Conservation (phyloP, 2,797 vertebrate species). For the Parauchenoglanis punctatus region DNA sequence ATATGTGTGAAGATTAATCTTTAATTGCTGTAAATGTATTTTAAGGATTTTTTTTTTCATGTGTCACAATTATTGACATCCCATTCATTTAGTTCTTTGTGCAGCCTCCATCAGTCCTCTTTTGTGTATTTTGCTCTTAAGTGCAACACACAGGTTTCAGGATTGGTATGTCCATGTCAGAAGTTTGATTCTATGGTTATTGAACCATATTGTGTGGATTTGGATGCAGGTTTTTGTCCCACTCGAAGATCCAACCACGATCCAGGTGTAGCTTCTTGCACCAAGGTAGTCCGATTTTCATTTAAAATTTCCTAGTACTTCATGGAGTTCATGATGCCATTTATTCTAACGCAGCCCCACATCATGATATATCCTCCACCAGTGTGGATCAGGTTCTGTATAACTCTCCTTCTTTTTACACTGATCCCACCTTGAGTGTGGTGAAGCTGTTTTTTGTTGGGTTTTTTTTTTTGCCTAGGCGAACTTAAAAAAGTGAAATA, state of each 20-base stretch:
- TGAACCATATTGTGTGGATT: neutral
- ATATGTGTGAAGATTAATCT: neutral
- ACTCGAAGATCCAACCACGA: neutral
- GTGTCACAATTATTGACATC: neutral
- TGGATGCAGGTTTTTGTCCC: neutral
- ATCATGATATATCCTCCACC: neutral
- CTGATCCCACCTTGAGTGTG: neutral
- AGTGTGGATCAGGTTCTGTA: neutral
- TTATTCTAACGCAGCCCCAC: neutral
- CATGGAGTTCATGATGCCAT: neutral
- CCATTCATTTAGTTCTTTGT: neutral
- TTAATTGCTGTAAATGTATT: neutral
- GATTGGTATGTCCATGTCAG: neutral
- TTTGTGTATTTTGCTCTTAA: neutral
- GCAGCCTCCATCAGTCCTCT: neutral
- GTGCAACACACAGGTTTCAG: neutral
- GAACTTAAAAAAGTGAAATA: neutral
- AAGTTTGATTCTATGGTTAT: neutral
- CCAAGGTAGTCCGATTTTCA: neutral
- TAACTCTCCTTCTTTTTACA: neutral
- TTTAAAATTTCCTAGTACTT: neutral
- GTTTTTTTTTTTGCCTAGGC: neutral
- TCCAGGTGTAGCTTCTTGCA: neutral
- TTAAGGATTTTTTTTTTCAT: neutral
- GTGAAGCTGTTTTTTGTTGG: neutral